phyloP scores from a whole-genome alignment of 2,888 invertebrate species.

The Harmothoe impar region DNA sequence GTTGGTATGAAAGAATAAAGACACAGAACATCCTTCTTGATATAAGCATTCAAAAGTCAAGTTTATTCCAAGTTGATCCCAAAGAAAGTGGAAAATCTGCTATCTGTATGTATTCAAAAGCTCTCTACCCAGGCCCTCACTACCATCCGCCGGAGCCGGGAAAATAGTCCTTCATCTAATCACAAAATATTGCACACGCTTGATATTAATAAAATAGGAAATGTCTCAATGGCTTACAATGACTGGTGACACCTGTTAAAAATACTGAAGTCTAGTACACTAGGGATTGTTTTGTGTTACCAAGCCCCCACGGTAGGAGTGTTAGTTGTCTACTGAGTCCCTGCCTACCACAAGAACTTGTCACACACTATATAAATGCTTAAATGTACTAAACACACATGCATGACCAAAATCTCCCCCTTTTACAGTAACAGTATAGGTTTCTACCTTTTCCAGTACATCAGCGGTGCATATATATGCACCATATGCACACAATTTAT shows the following conservation, averaged over 20 bases:
- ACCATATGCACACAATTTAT: constrained; percentile 15
- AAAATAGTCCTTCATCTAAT: constrained; percentile 59
- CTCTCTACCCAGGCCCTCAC: constrained; percentile 58
- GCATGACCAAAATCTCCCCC: constrained; percentile 32
- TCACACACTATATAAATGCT: constrained; percentile 48
- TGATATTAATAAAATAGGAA: constrained; percentile 60
- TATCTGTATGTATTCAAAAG: constrained; percentile 62
- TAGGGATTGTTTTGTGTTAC: constrained; percentile 6
- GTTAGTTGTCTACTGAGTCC: not conserved
- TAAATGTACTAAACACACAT: constrained; percentile 39
- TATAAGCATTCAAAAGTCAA: constrained; percentile 65
- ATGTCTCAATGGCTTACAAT: constrained; percentile 43
- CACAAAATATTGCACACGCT: constrained; percentile 65
- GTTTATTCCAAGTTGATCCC: constrained; percentile 66
- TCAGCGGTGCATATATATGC: constrained; percentile 3
- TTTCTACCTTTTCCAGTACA: not conserved
- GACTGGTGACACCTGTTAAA: constrained; percentile 54
- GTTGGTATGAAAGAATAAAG: not conserved
- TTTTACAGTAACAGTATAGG: constrained; percentile 20
- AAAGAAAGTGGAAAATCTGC: constrained; percentile 62
- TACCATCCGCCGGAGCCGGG: constrained; percentile 44
- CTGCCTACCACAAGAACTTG: not conserved
- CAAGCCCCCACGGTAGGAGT: not conserved
- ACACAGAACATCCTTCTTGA: constrained; percentile 46
- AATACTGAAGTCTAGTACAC: constrained; percentile 60